Conservation (phyloP, 2,797 vertebrate species). For the Mormyrops boulengeri region DNA sequence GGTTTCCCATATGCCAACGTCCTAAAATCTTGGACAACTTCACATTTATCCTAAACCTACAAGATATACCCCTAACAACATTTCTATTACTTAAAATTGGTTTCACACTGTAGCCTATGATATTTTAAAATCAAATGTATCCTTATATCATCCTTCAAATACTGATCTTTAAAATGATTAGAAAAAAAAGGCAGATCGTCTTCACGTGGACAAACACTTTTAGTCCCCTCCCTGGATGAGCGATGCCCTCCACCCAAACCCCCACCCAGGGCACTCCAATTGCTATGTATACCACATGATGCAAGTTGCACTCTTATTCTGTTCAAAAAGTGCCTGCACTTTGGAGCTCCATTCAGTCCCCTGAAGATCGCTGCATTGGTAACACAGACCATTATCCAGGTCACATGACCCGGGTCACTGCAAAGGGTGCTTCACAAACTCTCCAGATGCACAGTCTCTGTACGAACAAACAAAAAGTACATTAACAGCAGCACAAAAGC, state of each 20-base stretch:
- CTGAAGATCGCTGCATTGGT: neutral
- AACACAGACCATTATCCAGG: neutral
- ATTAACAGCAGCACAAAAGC: neutral
- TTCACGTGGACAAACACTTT: neutral
- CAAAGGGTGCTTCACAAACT: neutral
- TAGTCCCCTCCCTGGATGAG: neutral
- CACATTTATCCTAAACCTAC: neutral
- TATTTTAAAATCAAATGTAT: neutral
- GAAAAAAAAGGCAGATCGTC: neutral
- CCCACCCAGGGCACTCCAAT: neutral
- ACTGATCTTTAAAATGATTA: neutral
- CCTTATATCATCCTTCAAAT: neutral
- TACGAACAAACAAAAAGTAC: neutral
- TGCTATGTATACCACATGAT: neutral
- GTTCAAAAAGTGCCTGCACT: neutral
- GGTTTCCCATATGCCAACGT: neutral
- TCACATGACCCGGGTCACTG: neutral
- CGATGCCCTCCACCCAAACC: neutral
- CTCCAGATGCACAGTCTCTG: neutral
- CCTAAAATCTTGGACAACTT: neutral
- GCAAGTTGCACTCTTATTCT: neutral
- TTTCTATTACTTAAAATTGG: neutral
- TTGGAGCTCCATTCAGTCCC: neutral
- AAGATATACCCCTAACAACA: neutral
- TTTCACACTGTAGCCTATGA: neutral